phyloP scores from a whole-genome alignment of 2,113 vertebrate genomes.

The cattle (Bos taurus) region DNA sequence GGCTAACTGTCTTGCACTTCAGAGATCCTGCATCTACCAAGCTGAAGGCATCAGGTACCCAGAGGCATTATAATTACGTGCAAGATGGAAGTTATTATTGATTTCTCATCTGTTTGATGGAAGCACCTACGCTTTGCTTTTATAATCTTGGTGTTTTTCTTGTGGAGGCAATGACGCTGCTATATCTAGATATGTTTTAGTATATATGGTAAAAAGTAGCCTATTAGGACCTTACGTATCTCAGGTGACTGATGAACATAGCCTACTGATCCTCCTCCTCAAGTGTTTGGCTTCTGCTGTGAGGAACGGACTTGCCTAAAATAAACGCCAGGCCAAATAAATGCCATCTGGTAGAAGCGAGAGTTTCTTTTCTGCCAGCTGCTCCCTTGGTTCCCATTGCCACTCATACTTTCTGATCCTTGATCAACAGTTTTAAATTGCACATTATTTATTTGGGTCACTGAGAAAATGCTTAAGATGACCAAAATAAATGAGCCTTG shows the following conservation, averaged over 20 bases:
- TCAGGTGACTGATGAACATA: not conserved
- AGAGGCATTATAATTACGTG: conserved; percentile 42
- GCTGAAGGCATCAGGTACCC: conserved; percentile 44
- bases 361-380: not conserved
- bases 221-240: not conserved
- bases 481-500: not conserved
- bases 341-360: not conserved
- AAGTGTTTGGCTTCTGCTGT: not conserved
- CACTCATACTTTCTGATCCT: not conserved
- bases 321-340: not conserved
- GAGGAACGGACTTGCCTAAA: not conserved
- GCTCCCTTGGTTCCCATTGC: not conserved
- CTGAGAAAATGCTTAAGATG: not conserved
- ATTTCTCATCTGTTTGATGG: not conserved
- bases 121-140: not conserved
- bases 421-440: not conserved
- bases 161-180: not conserved
- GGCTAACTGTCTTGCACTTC: conserved; percentile 44
- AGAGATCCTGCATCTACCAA: conserved; percentile 48
- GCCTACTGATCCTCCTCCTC: not conserved
- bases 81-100: not conserved
- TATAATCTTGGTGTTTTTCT: not conserved
- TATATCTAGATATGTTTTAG: not conserved
- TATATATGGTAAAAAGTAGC: not conserved
- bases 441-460: not conserved